Conservation (phyloP, 1,140 invertebrate species). For the Cherax quadricarinatus region DNA sequence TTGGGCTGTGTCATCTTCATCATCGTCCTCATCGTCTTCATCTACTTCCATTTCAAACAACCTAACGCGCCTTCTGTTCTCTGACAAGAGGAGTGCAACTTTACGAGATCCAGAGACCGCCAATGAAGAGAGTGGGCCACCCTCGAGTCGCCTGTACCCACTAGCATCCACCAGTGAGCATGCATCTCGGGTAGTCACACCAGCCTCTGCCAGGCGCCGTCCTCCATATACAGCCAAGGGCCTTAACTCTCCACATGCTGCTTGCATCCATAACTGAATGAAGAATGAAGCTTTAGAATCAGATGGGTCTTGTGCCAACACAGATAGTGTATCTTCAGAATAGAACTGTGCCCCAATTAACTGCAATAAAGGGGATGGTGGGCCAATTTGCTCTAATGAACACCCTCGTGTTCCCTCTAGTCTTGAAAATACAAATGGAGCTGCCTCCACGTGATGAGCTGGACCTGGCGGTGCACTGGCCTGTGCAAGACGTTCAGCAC, state of each 20-base stretch:
- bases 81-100: conserved; percentile 90
- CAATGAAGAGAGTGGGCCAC: conserved; percentile 76
- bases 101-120: conserved; percentile 92
- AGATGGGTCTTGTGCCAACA: conserved; percentile 51
- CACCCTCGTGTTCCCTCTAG: conserved; percentile 38
- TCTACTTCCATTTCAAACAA: conserved; percentile 92
- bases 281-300: conserved; percentile 64
- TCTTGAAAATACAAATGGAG: conserved; percentile 60
- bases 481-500: conserved; percentile 73
- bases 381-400: conserved; percentile 16
- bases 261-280: conserved; percentile 53
- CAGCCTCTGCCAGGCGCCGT: conserved; percentile 57
- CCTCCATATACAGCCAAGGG: conserved; percentile 47
- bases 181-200: conserved; percentile 73
- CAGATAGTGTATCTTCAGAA: conserved; percentile 54
- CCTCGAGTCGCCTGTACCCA: conserved; percentile 76
- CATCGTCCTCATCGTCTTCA: conserved; percentile 88
- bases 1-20: conserved; percentile 80
- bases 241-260: conserved; percentile 46
- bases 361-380: conserved; percentile 37
- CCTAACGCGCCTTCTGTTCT: conserved; percentile 87
- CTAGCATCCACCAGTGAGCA: conserved; percentile 74
- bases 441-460: conserved; percentile 56
- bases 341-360: conserved; percentile 63
- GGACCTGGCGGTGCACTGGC: conserved; percentile 16